A percentile compares a stretch with the other conserved stretches of the same genome.
Evolutionary conservation across 2,113 vertebrate genomes (phyloP).

Genomic region (Ploceus nigricollis): DNA sequence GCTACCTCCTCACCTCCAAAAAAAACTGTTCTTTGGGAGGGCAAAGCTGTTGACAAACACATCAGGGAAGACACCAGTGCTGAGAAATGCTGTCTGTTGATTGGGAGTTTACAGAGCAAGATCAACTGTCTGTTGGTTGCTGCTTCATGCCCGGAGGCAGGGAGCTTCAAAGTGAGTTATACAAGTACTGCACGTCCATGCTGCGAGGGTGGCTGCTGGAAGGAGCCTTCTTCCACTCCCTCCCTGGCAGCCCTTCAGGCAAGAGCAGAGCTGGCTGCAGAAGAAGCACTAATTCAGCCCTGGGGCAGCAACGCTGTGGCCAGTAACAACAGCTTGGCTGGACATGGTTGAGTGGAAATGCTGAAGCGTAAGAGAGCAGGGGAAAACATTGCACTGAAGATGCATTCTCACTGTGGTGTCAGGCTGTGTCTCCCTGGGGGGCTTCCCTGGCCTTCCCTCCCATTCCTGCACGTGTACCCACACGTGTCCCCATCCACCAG

Average conservation of each 20-base stretch:
- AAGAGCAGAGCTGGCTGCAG: background rate
- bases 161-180: slow-evolving; percentile 37
- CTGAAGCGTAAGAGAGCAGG: background rate
- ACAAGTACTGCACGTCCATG: background rate
- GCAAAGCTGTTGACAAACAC: background rate
- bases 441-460: background rate
- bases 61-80: background rate
- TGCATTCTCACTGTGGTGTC: background rate
- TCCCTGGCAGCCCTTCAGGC: slow-evolving; percentile 17
- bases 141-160: background rate
- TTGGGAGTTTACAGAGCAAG: background rate
- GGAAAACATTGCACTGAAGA: background rate
- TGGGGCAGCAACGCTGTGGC: background rate
- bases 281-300: slow-evolving; percentile 3
- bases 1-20: background rate
- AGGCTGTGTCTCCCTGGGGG: background rate
- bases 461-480: accelerated
- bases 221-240: background rate
- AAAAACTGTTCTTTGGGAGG: background rate
- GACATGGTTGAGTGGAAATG: slow-evolving; percentile 38
- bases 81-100: background rate
- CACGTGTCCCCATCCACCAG: background rate
- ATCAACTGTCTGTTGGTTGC: background rate
- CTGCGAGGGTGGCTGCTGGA: background rate
- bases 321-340: slow-evolving; percentile 25